A percentile compares a stretch with the other conserved stretches of the same genome.
Evolutionary conservation across 2,113 vertebrate genomes (phyloP).

Genomic region (Pseudorectes ferrugineus): DNA sequence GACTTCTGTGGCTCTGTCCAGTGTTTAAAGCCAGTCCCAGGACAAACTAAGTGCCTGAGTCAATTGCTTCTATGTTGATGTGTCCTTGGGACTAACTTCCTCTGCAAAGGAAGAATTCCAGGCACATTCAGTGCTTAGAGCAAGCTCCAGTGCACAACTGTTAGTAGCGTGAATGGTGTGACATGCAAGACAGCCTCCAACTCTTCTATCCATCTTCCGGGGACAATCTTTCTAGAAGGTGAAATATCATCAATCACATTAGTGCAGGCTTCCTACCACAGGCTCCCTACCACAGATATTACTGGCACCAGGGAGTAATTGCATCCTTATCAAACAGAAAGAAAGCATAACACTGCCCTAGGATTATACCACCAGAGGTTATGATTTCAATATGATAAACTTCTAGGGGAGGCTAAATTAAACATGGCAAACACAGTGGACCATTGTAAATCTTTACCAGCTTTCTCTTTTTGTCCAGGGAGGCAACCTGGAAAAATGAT

Average conservation of each 20-base stretch:
- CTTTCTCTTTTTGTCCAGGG: neutral
- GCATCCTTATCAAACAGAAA: neutral
- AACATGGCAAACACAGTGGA: neutral
- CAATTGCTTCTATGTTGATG: neutral
- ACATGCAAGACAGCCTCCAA: neutral
- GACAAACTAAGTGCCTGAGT: neutral
- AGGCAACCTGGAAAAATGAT: neutral
- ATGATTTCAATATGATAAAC: neutral
- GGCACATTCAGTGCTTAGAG: neutral
- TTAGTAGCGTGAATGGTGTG: neutral
- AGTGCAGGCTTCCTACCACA: neutral
- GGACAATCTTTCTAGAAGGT: neutral
- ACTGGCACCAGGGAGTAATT: neutral
- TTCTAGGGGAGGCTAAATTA: neutral
- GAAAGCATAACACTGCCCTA: fast-evolving
- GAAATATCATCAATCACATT: neutral
- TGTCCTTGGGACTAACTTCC: neutral
- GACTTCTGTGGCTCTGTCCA: neutral
- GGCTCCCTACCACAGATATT: neutral
- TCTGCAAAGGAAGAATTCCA: neutral
- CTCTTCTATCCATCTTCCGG: neutral
- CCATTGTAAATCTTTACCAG: neutral
- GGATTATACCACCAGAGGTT: neutral
- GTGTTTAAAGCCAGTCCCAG: neutral
- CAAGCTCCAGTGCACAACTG: neutral